Conservation (phyloP, 2,797 vertebrate genomes). For the Semaprochilodus insignis region DNA sequence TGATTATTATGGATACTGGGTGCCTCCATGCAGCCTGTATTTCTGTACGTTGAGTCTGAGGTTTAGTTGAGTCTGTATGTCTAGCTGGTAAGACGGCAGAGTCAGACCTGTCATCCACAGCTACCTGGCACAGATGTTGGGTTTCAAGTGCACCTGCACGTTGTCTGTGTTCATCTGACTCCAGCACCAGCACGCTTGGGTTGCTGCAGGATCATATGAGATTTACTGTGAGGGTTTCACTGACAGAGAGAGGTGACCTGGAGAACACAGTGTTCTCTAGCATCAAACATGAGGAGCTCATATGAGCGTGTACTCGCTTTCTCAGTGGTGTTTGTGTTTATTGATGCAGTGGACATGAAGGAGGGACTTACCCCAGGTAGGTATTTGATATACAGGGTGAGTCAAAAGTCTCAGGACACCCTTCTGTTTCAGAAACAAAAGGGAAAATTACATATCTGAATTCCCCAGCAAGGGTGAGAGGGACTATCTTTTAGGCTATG, state of each 20-base stretch:
- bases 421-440: too few relatives aligned
- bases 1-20: background rate
- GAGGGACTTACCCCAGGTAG: too few relatives aligned
- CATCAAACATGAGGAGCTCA: background rate
- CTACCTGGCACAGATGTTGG: background rate
- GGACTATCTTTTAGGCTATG: too few relatives aligned
- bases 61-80: background rate
- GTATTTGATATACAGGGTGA: too few relatives aligned
- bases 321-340: conserved; percentile 49
- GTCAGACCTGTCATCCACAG: background rate
- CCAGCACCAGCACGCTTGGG: background rate
- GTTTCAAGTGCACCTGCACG: conserved; percentile 20
- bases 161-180: conserved; percentile 14
- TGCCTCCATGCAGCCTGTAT: background rate
- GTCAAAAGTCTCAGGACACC: too few relatives aligned
- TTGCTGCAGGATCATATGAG: background rate
- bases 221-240: conserved; percentile 22
- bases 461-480: too few relatives aligned
- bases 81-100: background rate
- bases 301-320: background rate
- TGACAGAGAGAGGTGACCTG: conserved; percentile 7
- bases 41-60: background rate
- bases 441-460: too few relatives aligned
- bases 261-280: conserved; percentile 11
- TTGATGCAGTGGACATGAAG: background rate